Evolutionary conservation across 2,113 vertebrate genomes (phyloP).

Genomic region (Amia ocellicauda): DNA sequence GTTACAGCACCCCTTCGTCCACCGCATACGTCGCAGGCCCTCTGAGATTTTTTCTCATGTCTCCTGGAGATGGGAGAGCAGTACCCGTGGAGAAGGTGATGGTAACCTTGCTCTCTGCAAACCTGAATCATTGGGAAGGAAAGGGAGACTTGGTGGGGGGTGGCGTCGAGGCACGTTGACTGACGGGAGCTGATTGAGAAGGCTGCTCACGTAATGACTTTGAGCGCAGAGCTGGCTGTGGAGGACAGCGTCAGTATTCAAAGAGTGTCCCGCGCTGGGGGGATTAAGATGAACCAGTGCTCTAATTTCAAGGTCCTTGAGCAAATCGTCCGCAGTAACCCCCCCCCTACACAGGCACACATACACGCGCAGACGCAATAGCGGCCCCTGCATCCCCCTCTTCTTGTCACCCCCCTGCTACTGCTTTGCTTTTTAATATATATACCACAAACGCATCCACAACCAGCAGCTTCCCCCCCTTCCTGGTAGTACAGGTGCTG

Average conservation of each 20-base stretch:
- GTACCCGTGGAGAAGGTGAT: accelerated
- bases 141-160: too few relatives aligned
- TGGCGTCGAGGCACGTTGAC: not conserved
- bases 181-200: slow-evolving; percentile 3
- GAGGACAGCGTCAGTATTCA: slow-evolving; percentile 21
- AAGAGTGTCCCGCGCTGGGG: not conserved
- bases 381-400: too few relatives aligned
- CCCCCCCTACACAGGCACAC: not conserved
- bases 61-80: too few relatives aligned
- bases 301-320: slow-evolving; percentile 22
- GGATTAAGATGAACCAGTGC: slow-evolving; percentile 6
- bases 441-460: too few relatives aligned
- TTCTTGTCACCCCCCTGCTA: too few relatives aligned
- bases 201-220: slow-evolving; percentile 6
- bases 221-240: not conserved
- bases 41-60: too few relatives aligned
- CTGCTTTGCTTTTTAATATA: too few relatives aligned
- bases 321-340: not conserved
- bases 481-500: too few relatives aligned
- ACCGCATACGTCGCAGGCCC: too few relatives aligned
- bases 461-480: too few relatives aligned
- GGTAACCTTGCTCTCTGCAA: not conserved
- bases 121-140: not conserved
- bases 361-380: not conserved
- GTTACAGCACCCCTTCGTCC: too few relatives aligned